phyloP scores from a whole-genome alignment of 1,140 invertebrate species.

The Heliothis virescens region DNA sequence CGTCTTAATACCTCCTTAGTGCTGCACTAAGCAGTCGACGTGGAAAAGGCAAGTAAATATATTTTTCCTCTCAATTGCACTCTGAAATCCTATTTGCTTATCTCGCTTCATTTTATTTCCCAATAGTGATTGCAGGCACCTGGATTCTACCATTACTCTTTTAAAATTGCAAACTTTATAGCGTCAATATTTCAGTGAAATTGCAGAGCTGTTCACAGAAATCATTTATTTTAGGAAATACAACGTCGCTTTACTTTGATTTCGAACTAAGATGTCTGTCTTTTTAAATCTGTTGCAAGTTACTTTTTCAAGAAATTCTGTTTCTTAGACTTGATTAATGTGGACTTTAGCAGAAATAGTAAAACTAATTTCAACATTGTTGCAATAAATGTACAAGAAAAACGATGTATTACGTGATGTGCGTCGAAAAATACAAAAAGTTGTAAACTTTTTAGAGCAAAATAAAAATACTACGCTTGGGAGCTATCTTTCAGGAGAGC shows the following conservation, averaged over 20 bases:
- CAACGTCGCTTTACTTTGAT: conserved; percentile 34
- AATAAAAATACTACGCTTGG: background rate
- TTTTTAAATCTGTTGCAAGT: conserved; percentile 4
- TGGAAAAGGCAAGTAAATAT: conserved; percentile 34
- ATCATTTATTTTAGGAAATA: conserved; percentile 61
- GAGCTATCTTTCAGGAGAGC: background rate
- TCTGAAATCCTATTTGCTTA: conserved; percentile 55
- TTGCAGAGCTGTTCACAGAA: conserved; percentile 59
- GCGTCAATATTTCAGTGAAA: conserved; percentile 68
- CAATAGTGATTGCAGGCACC: conserved; percentile 68
- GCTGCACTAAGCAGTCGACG: background rate
- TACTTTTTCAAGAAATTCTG: conserved; percentile 11
- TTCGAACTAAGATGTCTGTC: conserved; percentile 14
- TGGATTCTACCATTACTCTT: conserved; percentile 69
- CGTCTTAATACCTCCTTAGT: background rate
- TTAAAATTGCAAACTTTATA: conserved; percentile 73
- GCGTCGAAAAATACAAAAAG: too few species aligned
- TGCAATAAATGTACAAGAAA: conserved; percentile 3
- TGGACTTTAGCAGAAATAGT: too few species aligned
- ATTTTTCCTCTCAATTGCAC: conserved; percentile 48
- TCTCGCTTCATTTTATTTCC: conserved; percentile 65
- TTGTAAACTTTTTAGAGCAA: background rate
- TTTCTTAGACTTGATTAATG: background rate
- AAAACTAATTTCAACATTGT: background rate
- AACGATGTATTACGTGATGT: background rate